Evolutionary conservation across 2,113 vertebrate genomes (phyloP), one percentile per base, ranked within the genome.

Genomic region (Tachysurus vachellii): DNA sequence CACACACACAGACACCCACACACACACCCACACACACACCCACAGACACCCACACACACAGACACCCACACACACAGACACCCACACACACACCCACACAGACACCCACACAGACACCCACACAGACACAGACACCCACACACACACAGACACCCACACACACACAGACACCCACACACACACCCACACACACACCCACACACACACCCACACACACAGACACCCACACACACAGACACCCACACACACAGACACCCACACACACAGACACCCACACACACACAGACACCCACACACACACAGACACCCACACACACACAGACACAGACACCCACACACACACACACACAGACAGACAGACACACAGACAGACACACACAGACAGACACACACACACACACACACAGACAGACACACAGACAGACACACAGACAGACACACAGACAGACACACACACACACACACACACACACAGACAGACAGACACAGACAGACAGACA

Each of bases 171-270:
- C n/a, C n/a, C n/a, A n/a, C n/a, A n/a, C n/a, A n/a, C n/a, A n/a
- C n/a, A n/a, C n/a, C n/a, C n/a, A n/a, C n/a, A n/a, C n/a, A n/a
- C n/a, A n/a, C n/a, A n/a, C n/a, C n/a, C 13, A 80, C 10, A 44
- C n/a, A 31, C 47, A 56, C 79, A 75, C 19, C 57, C 31, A 50
- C 17, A 59, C 16, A 79, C 6, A 50, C 21, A 50, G 17, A 81
- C 23, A 70, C n/a, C n/a, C n/a, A 50, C 31, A 57, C 14, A 77
- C 16, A 47, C 21, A 47, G 17, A 81, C 23, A 70, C n/a, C n/a
- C n/a, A n/a, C n/a, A n/a, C n/a, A n/a, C n/a, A n/a, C 21, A 76
- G 26, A 91, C 96, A 98, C 97, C 97, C 94, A 99, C 97, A 92
- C 12, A 26, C 8, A 8, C 68, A 71, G 5, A 31, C 54, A 83